A percentile compares a stretch with the other conserved stretches of the same genome.
Conservation (phyloP, 2,888 invertebrate genomes). For the Synergus japonicus region DNA sequence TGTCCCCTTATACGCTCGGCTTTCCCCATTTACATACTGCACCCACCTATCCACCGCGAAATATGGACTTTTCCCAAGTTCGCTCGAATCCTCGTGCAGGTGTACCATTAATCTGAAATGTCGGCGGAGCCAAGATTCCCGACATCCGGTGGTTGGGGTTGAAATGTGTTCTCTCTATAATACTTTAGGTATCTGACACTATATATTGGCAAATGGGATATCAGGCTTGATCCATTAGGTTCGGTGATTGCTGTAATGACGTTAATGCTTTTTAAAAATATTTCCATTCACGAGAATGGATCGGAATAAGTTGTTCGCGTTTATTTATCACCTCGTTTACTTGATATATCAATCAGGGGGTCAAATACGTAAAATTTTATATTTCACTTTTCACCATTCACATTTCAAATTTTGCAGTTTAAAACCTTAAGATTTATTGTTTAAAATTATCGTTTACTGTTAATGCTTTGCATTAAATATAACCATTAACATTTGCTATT, state of each 20-base stretch:
- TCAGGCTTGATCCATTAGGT: background rate
- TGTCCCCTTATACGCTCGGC: constrained; percentile 56
- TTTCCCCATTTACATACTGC: constrained; percentile 58
- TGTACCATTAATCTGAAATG: constrained; percentile 54
- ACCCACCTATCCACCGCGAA: constrained; percentile 49
- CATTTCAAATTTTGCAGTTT: too few relatives aligned
- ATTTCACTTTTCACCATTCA: too few relatives aligned
- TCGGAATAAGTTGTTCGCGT: background rate
- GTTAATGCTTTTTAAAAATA: background rate
- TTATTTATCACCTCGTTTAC: too few relatives aligned
- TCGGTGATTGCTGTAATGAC: background rate
- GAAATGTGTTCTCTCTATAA: constrained; percentile 17
- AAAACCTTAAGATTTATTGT: too few relatives aligned
- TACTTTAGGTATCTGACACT: constrained; percentile 17
- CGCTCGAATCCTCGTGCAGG: constrained; percentile 49
- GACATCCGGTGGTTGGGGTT: constrained; percentile 6
- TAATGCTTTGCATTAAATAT: too few relatives aligned
- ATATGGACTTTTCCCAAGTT: constrained; percentile 53
- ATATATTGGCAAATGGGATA: background rate
- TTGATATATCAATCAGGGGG: too few relatives aligned
- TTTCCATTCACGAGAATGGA: background rate
- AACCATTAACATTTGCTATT: too few relatives aligned
- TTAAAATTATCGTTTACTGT: too few relatives aligned
- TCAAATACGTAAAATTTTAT: too few relatives aligned
- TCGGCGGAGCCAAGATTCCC: constrained; percentile 43